These are phyloP conservation scores for Butastur rufipennis DNA, from an alignment of 2,113 vertebrate genomes.

Conservation along the genomic window DNA sequence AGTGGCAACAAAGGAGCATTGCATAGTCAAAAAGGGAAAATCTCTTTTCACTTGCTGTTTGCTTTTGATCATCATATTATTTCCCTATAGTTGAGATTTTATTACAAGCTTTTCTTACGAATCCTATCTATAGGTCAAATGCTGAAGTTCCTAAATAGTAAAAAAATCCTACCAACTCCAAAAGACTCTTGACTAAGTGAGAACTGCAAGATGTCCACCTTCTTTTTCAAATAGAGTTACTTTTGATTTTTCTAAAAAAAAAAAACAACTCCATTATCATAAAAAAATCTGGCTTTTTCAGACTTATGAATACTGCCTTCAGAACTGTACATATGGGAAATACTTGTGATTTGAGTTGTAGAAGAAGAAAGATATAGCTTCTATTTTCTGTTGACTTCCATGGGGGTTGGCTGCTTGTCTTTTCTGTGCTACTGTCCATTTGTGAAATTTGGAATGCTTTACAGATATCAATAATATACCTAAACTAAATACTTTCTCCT, in stretches of 20 bases:
- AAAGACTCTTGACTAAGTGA: not conserved
- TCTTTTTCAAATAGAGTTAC: not conserved
- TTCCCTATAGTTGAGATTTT: not conserved
- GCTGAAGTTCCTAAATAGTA: not conserved
- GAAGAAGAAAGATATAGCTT: not conserved
- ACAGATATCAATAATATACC: not conserved
- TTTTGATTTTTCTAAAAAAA: not conserved
- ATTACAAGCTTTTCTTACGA: not conserved
- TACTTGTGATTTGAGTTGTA: not conserved
- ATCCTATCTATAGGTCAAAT: not conserved
- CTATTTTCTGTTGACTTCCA: not conserved
- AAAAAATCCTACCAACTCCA: not conserved
- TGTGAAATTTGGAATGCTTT: not conserved
- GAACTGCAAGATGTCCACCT: not conserved
- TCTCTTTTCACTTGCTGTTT: not conserved
- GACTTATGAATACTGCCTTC: not conserved
- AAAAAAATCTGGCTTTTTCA: not conserved
- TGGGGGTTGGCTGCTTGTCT: not conserved
- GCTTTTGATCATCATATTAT: conserved; percentile 8
- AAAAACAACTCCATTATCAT: not conserved
- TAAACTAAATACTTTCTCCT: not conserved
- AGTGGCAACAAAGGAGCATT: conserved; percentile 33
- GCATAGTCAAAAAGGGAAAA: not conserved
- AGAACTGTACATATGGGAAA: not conserved
- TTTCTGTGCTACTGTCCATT: not conserved